Conservation (phyloP, 2,888 invertebrate species). For the Yponomeuta malinellus region DNA sequence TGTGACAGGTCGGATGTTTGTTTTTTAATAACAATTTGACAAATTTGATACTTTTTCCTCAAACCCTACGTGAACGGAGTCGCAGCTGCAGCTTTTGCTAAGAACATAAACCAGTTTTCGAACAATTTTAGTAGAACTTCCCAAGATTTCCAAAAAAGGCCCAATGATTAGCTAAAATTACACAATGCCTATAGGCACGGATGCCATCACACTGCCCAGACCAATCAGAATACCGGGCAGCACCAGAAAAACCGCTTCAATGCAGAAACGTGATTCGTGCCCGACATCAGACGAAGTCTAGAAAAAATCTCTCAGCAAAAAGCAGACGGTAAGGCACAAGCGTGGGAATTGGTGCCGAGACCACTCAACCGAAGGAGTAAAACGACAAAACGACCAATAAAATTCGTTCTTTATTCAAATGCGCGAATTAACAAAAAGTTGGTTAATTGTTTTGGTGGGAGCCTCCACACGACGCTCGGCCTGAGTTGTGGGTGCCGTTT, state of each 20-base stretch:
- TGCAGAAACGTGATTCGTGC: conserved; percentile 67
- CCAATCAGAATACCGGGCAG: conserved; percentile 33
- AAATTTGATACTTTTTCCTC: too few species aligned
- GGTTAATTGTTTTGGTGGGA: neutral
- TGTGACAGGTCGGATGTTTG: too few species aligned
- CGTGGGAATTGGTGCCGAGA: conserved; percentile 53
- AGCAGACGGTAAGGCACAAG: conserved; percentile 69
- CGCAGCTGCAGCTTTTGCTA: too few species aligned
- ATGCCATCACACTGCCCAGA: conserved; percentile 26
- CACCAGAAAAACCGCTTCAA: conserved; percentile 43
- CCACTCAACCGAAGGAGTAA: neutral
- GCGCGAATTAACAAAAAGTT: conserved; percentile 1
- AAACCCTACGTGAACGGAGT: too few species aligned
- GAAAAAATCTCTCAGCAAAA: conserved; percentile 59
- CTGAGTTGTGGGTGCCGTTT: too few species aligned
- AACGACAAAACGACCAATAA: neutral
- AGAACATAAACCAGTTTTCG: too few species aligned
- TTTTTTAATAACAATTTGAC: too few species aligned
- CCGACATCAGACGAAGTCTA: conserved; percentile 20
- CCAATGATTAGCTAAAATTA: conserved; percentile 18
- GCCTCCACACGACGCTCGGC: too few species aligned
- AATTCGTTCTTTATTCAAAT: conserved; percentile 2
- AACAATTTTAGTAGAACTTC: neutral
- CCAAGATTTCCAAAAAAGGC: neutral
- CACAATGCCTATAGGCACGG: conserved; percentile 20